A percentile compares a stretch with the other conserved stretches of the same genome.
Conservation (phyloP, 2,797 vertebrate species). For the Pipistrellus pygmaeus region DNA sequence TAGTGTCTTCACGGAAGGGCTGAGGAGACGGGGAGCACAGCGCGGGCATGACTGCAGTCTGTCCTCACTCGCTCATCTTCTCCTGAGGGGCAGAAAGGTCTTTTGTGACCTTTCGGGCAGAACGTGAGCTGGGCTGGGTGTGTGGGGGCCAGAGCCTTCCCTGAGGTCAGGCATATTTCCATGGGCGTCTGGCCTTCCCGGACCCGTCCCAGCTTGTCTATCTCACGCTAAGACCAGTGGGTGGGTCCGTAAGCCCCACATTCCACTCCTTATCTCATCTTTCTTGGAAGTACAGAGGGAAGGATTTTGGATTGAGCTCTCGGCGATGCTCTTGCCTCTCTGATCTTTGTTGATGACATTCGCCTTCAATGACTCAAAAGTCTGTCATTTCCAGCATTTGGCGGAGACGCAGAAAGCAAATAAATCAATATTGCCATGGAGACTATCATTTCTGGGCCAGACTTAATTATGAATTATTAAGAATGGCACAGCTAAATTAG, state of each 20-base stretch:
- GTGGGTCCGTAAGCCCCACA: fast-evolving
- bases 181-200: fast-evolving
- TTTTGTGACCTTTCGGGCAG: not conserved
- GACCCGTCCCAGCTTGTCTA: fast-evolving
- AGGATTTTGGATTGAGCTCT: not conserved
- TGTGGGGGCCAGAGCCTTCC: not conserved
- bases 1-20: not conserved
- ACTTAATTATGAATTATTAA: slow-evolving; percentile 80
- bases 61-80: not conserved
- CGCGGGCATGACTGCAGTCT: fast-evolving
- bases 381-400: slow-evolving; percentile 63
- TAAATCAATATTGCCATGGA: slow-evolving; percentile 77
- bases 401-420: slow-evolving; percentile 59
- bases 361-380: not conserved
- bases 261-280: not conserved
- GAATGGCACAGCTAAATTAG: slow-evolving; percentile 69
- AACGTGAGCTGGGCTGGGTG: not conserved
- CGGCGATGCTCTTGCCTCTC: not conserved
- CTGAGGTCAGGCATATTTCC: fast-evolving
- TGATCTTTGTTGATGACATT: not conserved
- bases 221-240: not conserved
- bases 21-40: not conserved
- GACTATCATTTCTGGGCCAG: slow-evolving; percentile 67
- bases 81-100: not conserved
- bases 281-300: not conserved